These are phyloP conservation scores for Oreotrochilus melanogaster DNA, from an alignment of 2,113 vertebrate genomes.

Conservation along the genomic window DNA sequence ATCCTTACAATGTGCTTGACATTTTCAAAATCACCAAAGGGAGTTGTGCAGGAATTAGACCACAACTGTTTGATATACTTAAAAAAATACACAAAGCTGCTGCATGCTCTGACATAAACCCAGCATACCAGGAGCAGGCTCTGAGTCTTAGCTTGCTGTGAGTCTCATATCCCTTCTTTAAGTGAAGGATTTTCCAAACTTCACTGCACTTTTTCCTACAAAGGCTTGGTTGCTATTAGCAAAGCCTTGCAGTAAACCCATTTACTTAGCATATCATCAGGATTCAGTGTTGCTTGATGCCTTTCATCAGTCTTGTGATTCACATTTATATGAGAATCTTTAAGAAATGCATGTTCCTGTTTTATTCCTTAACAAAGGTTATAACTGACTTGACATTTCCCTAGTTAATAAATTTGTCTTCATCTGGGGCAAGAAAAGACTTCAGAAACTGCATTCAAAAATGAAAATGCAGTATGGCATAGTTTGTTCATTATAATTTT, in stretches of 20 bases:
- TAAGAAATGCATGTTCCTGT: background rate
- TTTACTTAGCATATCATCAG: background rate
- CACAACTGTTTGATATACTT: background rate
- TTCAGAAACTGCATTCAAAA: background rate
- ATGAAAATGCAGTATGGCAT: background rate
- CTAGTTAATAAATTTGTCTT: background rate
- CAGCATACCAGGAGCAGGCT: background rate
- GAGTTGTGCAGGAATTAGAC: background rate
- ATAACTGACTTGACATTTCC: background rate
- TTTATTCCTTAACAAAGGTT: background rate
- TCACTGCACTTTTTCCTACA: background rate
- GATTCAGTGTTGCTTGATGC: background rate
- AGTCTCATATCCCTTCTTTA: background rate
- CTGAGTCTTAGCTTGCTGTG: background rate
- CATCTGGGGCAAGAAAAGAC: background rate
- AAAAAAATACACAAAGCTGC: background rate
- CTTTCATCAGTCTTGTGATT: background rate
- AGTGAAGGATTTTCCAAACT: background rate
- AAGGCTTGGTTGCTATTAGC: background rate
- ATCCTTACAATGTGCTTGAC: background rate
- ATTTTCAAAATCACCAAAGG: background rate
- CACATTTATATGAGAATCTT: background rate
- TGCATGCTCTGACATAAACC: fast-evolving
- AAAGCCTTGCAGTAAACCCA: background rate
- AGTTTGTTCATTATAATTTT: background rate